phyloP scores from a whole-genome alignment of 1,140 invertebrate genomes.

The Procambarus clarkii region DNA sequence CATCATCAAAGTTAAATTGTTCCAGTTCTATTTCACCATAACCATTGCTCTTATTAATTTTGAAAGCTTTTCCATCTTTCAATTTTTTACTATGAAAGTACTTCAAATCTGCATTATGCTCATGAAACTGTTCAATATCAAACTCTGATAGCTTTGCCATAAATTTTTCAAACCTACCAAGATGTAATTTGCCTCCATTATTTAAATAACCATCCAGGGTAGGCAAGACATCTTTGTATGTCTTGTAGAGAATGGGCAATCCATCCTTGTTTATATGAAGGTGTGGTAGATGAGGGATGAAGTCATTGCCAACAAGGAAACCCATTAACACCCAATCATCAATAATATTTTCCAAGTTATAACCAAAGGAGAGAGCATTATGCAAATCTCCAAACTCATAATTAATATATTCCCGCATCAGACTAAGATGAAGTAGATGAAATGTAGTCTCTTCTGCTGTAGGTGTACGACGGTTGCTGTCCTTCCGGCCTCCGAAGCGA shows the following conservation, averaged over 20 bases:
- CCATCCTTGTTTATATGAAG: slow-evolving; percentile 94
- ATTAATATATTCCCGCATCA: slow-evolving; percentile 94
- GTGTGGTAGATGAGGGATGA: slow-evolving; percentile 95
- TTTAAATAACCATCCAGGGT: slow-evolving; percentile 95
- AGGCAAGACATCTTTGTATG: slow-evolving; percentile 91
- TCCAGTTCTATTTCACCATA: slow-evolving; percentile 13
- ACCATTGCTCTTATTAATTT: slow-evolving; percentile 58
- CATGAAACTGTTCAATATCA: slow-evolving; percentile 90
- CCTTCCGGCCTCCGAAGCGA: slow-evolving; percentile 74
- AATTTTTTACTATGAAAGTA: slow-evolving; percentile 82
- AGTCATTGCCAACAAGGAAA: slow-evolving; percentile 97
- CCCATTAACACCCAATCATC: slow-evolving; percentile 81
- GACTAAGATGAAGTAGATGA: slow-evolving; percentile 92
- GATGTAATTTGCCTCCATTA: slow-evolving; percentile 89
- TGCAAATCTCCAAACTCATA: slow-evolving; percentile 91
- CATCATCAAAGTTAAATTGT: slow-evolving; percentile 58
- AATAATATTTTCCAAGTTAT: slow-evolving; percentile 81
- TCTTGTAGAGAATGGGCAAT: slow-evolving; percentile 88
- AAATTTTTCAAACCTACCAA: slow-evolving; percentile 91
- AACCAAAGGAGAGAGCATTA: slow-evolving; percentile 82
- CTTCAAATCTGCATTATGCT: slow-evolving; percentile 89
- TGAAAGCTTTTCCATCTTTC: slow-evolving; percentile 45
- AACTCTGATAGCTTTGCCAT: slow-evolving; percentile 86
- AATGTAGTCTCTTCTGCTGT: slow-evolving; percentile 94
- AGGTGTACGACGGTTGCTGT: slow-evolving; percentile 73